Evolutionary conservation across 1,140 invertebrate species (phyloP), one percentile per base, ranked within the genome.

Genomic region (Vanessa atalanta): DNA sequence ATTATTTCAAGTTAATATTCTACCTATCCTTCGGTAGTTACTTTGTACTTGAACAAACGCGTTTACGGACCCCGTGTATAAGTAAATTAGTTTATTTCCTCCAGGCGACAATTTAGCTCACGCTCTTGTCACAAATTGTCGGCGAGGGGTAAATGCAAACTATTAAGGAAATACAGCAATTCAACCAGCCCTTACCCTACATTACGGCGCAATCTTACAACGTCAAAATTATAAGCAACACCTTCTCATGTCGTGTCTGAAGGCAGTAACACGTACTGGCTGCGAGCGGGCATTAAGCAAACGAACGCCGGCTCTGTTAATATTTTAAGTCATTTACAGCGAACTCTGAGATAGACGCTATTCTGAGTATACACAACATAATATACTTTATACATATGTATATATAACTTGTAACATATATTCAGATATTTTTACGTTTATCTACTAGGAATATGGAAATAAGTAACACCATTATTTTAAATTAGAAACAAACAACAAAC

Each of bases 81-180:
- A 91, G 84, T 86, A 91, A 91, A 92, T 92, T 92, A 90, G 88
- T 91, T 93, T 91, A 93, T 93, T 93, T 93, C 90, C 90, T 91
- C 79, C 72, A 77, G 82, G 80, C 88, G 88, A 90, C 88, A 90
- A 90, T 92, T 91, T 90, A 86, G 83, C 88, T 87, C 87, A 88
- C 88, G 86, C 81, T 88, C 88, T 88, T 87, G 88, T 92, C 90
- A 87, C 88, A 89, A 92, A 91, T 92, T 90, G 88, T 92, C 85
- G 87, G 83, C 86, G 83, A 83, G 85, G 73, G 90, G 88, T 92
- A 92, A 92, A 90, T 91, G 88, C 84, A 90, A 88, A 90, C 89
- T 92, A 92, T 92, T 92, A 92, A 90, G 90, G 90, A 92, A 92
- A 92, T 91, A 92, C 89, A 90, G 85, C 88, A 90, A 92, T 92